These are phyloP conservation scores for Spodoptera littoralis DNA, from an alignment of 2,888 invertebrate species.

Conservation along the genomic window DNA sequence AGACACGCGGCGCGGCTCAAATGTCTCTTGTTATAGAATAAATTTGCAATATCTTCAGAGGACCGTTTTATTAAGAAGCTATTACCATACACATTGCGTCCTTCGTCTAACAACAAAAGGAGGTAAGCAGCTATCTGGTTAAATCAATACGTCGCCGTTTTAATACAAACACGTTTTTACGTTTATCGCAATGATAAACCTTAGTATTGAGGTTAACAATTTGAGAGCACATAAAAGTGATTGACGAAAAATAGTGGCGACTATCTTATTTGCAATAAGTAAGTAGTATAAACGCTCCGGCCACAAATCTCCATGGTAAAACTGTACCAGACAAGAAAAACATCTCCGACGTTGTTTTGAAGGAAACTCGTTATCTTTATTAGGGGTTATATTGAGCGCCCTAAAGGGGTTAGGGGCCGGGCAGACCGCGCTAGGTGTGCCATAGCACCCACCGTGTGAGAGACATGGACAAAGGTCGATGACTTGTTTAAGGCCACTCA, in stretches of 20 bases:
- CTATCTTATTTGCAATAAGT: neutral
- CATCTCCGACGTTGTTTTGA: slow-evolving; percentile 62
- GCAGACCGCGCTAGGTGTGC: slow-evolving; percentile 41
- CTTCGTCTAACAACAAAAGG: neutral
- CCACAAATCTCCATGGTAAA: slow-evolving; percentile 23
- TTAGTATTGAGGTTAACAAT: neutral
- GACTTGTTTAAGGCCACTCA: slow-evolving; percentile 28
- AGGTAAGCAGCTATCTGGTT: neutral
- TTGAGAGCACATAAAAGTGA: neutral
- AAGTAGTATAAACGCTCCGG: slow-evolving; percentile 24
- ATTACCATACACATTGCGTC: slow-evolving; percentile 24
- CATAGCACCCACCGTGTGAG: slow-evolving; percentile 16
- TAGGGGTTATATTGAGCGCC: slow-evolving; percentile 61
- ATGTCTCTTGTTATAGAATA: slow-evolving; percentile 28
- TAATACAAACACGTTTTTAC: neutral
- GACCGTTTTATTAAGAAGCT: slow-evolving; percentile 28
- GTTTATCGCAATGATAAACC: neutral
- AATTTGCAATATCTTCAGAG: slow-evolving; percentile 30
- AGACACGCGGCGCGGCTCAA: neutral
- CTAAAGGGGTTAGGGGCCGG: slow-evolving; percentile 54
- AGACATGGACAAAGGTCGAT: slow-evolving; percentile 38
- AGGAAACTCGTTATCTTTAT: slow-evolving; percentile 71
- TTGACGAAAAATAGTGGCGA: neutral
- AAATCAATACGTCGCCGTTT: neutral
- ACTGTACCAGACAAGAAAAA: slow-evolving; percentile 57